Base-by-base conservation (phyloP, 2,888 invertebrate species). In the Dynastes grantii region DNA sequence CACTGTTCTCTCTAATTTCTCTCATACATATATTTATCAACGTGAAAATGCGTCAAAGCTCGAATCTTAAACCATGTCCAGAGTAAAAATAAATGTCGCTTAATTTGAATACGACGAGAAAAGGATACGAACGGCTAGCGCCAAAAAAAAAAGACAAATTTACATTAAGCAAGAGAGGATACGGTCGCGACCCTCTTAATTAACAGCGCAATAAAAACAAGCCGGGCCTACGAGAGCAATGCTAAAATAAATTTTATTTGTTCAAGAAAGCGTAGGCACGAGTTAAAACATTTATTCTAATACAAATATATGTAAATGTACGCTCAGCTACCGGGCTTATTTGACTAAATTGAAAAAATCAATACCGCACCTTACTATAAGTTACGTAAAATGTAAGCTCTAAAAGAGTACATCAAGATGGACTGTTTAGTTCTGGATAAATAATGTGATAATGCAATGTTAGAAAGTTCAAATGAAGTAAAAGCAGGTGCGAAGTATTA, bases 161-260 rank as follows among this genome's bases (percentile, higher is more conserved):
- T 61, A 61, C 29, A 29, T 22, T 22, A 61, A 61, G 27, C 61
- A 11, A 61, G 61, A 55, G 29, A 29, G 29, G 11, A 61, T 11
- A 16, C 61, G 27, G 61, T 11, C 29, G 61, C 11, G 61, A 61
- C 61, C 61, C 61, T 61, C 61, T 61, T 61, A 61, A 61, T 61
- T 61, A 61, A 61, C 61, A 29, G 61, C 11, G 8, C 29, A 61
- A 61, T 61, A 61, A 61, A 61, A 61, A 61, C 61, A 61, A 29
- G 16, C 29, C 27, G 29, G 61, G 29, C 61, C 16, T 55, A 55
- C 16, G 16, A 8, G 8, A 9, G 27, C 61, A 16, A 61, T 9
- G 61, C 61, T 61, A 61, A 61, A 61, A 61, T 61, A 61, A 61
- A 61, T 61, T 61, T 11, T 61, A 61, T 61, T 61, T 61, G 61